phyloP scores from a whole-genome alignment of 2,888 invertebrate genomes.

The Dasypolia templi region DNA sequence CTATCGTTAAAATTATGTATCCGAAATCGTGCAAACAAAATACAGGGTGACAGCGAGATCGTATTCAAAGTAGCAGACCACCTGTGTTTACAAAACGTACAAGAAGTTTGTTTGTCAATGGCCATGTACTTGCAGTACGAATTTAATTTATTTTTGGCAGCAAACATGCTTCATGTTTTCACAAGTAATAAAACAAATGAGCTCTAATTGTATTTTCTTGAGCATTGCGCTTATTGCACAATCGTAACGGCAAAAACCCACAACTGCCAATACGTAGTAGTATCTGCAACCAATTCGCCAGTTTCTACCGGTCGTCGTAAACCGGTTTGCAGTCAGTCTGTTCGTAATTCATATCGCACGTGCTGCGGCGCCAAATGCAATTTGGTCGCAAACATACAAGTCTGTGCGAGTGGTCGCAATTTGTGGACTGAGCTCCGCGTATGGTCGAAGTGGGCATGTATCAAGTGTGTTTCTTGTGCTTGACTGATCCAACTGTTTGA shows the following conservation, averaged over 20 bases:
- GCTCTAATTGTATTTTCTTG: not conserved
- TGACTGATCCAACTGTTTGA: not conserved
- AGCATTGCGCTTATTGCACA: not conserved
- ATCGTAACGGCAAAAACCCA: no score
- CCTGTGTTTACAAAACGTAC: no score
- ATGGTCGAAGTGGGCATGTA: slow-evolving; percentile 1
- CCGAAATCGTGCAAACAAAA: not conserved
- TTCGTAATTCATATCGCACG: slow-evolving; percentile 72
- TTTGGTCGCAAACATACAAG: slow-evolving; percentile 61
- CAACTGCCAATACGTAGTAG: no score
- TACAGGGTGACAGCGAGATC: no score
- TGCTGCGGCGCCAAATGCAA: no score
- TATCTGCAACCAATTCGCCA: slow-evolving; percentile 64
- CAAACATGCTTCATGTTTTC: no score
- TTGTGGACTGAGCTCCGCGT: slow-evolving; percentile 28
- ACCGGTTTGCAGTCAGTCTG: slow-evolving; percentile 67
- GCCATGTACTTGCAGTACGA: no score
- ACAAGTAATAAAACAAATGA: no score
- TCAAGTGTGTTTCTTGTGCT: not conserved
- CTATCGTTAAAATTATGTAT: not conserved
- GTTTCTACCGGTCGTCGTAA: slow-evolving; percentile 66
- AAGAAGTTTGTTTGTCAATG: no score
- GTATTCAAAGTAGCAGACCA: no score
- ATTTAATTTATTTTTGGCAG: no score
- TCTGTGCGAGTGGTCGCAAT: slow-evolving; percentile 40